Conservation (phyloP, 2,113 vertebrate genomes). For the Oryzias curvinotus region DNA sequence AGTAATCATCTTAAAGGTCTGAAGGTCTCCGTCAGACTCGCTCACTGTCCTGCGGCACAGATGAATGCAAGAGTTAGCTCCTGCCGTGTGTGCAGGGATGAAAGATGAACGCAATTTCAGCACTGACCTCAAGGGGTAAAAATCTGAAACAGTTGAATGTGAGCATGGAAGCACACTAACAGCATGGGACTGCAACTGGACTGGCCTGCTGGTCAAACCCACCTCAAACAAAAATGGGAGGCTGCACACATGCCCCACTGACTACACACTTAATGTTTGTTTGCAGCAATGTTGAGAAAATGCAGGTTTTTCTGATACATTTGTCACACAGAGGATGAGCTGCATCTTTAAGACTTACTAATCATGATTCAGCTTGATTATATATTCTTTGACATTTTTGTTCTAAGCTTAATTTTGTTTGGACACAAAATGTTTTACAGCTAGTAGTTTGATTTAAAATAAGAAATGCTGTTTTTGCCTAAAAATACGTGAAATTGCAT, state of each 20-base stretch:
- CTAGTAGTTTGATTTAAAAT: too few species aligned
- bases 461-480: too few species aligned
- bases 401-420: too few species aligned
- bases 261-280: not conserved
- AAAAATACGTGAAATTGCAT: too few species aligned
- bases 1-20: slow-evolving; percentile 63
- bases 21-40: slow-evolving; percentile 59
- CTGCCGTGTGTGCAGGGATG: slow-evolving; percentile 42
- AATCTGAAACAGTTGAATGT: slow-evolving; percentile 35
- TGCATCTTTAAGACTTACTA: not conserved
- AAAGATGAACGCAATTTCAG: slow-evolving; percentile 56
- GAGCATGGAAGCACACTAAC: slow-evolving; percentile 29
- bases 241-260: not conserved
- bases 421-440: too few species aligned
- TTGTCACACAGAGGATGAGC: not conserved
- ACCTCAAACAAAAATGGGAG: slow-evolving; percentile 5
- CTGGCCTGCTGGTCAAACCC: slow-evolving; percentile 20
- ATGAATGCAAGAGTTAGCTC: slow-evolving; percentile 39
- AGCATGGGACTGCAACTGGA: slow-evolving; percentile 14
- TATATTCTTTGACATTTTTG: too few species aligned
- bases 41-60: slow-evolving; percentile 54
- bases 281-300: not conserved
- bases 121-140: slow-evolving; percentile 31
- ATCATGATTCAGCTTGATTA: too few species aligned
- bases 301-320: slow-evolving; percentile 4